Percentiles rank a stretch among this genome's conserved stretches.
phyloP scores from a whole-genome alignment of 2,797 vertebrate genomes.

The Mareca penelope region DNA sequence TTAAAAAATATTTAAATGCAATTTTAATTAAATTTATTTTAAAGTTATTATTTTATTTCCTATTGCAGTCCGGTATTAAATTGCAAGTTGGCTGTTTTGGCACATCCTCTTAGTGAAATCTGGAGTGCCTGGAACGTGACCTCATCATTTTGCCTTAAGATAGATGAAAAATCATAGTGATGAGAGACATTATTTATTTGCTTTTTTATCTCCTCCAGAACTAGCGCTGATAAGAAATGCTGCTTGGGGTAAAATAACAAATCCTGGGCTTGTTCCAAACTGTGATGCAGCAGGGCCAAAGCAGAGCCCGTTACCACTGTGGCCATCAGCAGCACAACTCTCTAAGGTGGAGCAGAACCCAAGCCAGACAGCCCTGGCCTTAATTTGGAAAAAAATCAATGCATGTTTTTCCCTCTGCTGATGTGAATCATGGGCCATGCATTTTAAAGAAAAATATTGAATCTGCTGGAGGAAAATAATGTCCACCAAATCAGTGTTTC shows the following conservation, averaged over 20 bases:
- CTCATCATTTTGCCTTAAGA: background rate
- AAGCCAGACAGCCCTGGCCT: background rate
- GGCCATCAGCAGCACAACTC: background rate
- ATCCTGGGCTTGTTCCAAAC: background rate
- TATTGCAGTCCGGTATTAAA: background rate
- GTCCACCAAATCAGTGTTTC: background rate
- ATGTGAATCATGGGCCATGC: background rate
- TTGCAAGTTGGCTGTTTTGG: background rate
- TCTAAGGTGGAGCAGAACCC: background rate
- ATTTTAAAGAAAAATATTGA: background rate
- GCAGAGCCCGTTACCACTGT: background rate
- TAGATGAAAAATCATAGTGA: background rate
- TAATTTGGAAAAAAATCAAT: background rate
- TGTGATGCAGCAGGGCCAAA: rapidly evolving
- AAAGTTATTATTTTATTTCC: background rate
- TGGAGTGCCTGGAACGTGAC: background rate
- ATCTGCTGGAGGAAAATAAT: background rate
- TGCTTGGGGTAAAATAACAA: background rate
- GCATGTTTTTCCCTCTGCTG: background rate
- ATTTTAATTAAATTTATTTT: background rate
- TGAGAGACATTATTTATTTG: background rate
- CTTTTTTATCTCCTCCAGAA: background rate
- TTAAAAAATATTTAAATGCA: background rate
- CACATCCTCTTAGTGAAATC: background rate
- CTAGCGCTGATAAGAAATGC: background rate